Evolutionary conservation across 2,113 vertebrate genomes (phyloP), one percentile per base, ranked within the genome.

Genomic region (Lepisosteus oculatus): DNA sequence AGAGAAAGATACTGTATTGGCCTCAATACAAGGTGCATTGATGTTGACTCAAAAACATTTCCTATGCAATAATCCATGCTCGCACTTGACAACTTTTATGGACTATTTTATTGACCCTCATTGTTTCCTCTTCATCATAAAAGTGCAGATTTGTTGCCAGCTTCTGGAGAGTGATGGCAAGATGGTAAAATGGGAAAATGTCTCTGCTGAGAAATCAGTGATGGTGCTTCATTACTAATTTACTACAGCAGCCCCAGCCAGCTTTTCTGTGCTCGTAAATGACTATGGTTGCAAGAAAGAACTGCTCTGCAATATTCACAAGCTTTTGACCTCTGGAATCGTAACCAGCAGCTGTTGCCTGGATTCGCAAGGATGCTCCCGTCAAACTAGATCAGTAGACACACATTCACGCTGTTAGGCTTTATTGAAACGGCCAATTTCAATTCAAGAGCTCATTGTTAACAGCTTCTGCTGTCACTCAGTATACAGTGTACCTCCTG

Each of bases 301-400:
- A 13, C 15, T 12, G 43, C 56, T 29, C 65, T 43, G 45, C 13
- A 13, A 67, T 47, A 63, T 73, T 68, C 61, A 68, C 51, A 73
- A 42, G 43, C 65, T 11, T 17, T 14, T 68, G 67, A 68, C 72
- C 56, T 57, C 12, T 6, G 8, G 67, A 69, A 71, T 85, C 73
- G 75, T 77, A 74, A 76, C 81, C 75, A 71, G 74, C 75, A 55
- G 75, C 74, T 80, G 79, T 86, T 88, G 87, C 85, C 83, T 84
- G 80, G 76, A 79, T 82, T 84, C 83, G 79, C 29, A 56, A 55
- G 7, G 12, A 51, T 51, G 5, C 8, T 9, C 2, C 47, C 47
- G 47, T 9, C 47, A 51, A 9, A 9, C 47, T 1, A 9, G 5
- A 29, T 29, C 8, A 6, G 47, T 51, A 6, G 47, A 51, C 47